Evolutionary conservation across 2,113 vertebrate genomes (phyloP), one percentile per base, ranked within the genome.

Genomic region (Leptobrachium ailaonicum): DNA sequence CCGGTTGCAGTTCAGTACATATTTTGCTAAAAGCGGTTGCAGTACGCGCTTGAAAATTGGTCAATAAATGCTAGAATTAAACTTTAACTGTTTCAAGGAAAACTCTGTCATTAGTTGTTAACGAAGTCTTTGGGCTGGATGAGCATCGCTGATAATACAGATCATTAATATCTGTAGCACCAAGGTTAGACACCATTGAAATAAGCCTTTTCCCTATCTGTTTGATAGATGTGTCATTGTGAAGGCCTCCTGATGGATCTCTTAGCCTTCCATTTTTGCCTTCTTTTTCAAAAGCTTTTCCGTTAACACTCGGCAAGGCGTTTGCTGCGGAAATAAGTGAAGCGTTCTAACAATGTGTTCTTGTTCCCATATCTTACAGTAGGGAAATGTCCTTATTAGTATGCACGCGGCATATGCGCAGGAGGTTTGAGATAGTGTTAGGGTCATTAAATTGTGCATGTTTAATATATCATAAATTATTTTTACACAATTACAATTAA

Each of bases 401-500:
- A 80, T 80, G 64, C 47, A 1, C n/a, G 67, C 42, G 60, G 63
- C 63, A 41, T 74, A 53, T 42, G 42, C 50, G 43, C 20, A 13
- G 41, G 79, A 74, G 71, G 64, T 54, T 74, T 60, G 50, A 50
- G 71, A 73, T 73, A 32, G 45, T 73, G 58, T 64, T 20, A 66
- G 70, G 70, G 70, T 79, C 70, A 67, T 73, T 69, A 75, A 75
- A 69, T 58, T 81, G 72, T 74, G 71, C 79, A 81, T 81, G 71
- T 63, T 74, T 75, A 81, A 69, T 81, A 50, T 53, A 81, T 75
- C 71, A 75, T 75, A 81, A 81, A 81, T 81, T 75, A 81, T 81
- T 69, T 80, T 81, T 75, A 75, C 79, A 81, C 72, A 75, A 75
- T 81, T 69, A 62, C 79, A 81, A 81, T 81, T 81, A 81, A 69